A percentile compares a stretch with the other conserved stretches of the same genome.
phyloP scores from a whole-genome alignment of 2,797 vertebrate species.

The Scomberomorus guttatus region DNA sequence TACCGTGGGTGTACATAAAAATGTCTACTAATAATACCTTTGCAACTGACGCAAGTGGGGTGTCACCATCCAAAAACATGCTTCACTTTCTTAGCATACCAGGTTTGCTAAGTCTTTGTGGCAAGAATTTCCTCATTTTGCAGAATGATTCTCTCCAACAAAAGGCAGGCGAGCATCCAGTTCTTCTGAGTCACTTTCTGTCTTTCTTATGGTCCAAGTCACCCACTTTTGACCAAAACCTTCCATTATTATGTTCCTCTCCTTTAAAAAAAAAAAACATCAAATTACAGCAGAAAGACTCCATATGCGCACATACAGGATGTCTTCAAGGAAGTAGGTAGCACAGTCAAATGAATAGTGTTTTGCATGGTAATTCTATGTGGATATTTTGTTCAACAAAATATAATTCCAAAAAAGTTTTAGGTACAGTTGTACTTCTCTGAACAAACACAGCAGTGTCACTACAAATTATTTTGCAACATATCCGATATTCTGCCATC shows the following conservation, averaged over 20 bases:
- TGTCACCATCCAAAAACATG: background rate
- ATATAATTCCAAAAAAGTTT: slow-evolving; percentile 25
- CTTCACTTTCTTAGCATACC: slow-evolving; percentile 2
- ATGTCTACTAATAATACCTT: background rate
- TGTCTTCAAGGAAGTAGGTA: background rate
- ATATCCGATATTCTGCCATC: slow-evolving; percentile 23
- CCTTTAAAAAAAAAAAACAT: slow-evolving; percentile 16
- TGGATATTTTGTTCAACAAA: background rate
- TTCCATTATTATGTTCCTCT: slow-evolving; percentile 34
- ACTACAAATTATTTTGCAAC: slow-evolving; percentile 15
- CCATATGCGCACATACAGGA: background rate
- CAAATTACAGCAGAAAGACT: background rate
- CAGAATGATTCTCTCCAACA: slow-evolving; percentile 37
- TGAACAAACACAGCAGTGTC: slow-evolving; percentile 7
- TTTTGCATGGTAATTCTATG: background rate
- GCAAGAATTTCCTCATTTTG: slow-evolving; percentile 33
- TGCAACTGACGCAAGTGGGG: background rate
- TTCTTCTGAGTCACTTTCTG: slow-evolving; percentile 58
- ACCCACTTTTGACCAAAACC: slow-evolving; percentile 46
- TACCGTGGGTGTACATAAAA: background rate
- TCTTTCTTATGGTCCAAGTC: slow-evolving; percentile 42
- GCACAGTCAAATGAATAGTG: background rate
- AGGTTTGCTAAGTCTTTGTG: slow-evolving; percentile 10
- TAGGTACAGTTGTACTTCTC: slow-evolving; percentile 4
- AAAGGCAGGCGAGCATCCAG: slow-evolving; percentile 50